Percentiles rank a stretch among this genome's conserved stretches.
Conservation (phyloP, 2,797 vertebrate genomes). For the Lophotriccus pileatus region DNA sequence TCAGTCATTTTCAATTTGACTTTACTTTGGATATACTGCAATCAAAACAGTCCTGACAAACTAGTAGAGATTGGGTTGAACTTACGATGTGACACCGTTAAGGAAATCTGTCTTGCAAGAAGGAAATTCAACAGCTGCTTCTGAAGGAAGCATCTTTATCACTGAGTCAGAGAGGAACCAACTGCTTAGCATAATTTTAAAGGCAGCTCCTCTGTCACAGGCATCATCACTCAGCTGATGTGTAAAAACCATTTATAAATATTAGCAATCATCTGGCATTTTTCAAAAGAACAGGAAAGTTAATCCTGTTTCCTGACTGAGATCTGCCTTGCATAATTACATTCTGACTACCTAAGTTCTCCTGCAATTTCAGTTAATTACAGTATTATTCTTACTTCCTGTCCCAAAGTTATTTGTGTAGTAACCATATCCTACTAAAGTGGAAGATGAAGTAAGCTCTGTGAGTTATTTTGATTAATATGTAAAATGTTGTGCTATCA, state of each 20-base stretch:
- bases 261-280: conserved; percentile 63
- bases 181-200: conserved; percentile 32
- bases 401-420: conserved; percentile 61
- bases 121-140: conserved; percentile 54
- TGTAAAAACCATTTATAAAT: conserved; percentile 60
- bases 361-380: conserved; percentile 64
- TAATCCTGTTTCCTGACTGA: conserved; percentile 60
- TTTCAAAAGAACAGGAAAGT: conserved; percentile 63
- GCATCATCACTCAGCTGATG: conserved; percentile 34
- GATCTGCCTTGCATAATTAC: conserved; percentile 55
- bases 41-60: conserved; percentile 28
- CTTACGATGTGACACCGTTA: background rate
- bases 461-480: conserved; percentile 49
- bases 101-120: conserved; percentile 21
- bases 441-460: conserved; percentile 51
- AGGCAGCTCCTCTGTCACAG: conserved; percentile 24
- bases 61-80: background rate
- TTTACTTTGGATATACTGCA: background rate
- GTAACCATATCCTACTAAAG: conserved; percentile 49
- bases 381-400: conserved; percentile 68
- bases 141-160: conserved; percentile 58
- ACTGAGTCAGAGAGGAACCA: conserved; percentile 52
- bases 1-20: background rate
- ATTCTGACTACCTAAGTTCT: conserved; percentile 60
- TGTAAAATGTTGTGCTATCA: conserved; percentile 15